Conservation (phyloP, 2,797 vertebrate species). For the Champsocephalus gunnari region DNA sequence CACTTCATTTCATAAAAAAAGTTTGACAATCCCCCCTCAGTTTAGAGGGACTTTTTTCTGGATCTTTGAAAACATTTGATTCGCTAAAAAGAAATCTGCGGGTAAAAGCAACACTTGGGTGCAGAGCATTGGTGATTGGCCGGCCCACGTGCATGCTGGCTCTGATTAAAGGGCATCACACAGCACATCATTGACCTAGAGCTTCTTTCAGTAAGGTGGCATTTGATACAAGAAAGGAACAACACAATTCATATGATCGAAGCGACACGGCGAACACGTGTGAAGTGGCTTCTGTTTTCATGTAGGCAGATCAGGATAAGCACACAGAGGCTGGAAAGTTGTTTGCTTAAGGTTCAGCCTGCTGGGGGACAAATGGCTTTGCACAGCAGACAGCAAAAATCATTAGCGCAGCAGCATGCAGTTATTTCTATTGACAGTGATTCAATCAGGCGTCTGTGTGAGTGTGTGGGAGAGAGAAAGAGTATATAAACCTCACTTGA, state of each 20-base stretch:
- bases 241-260: neutral
- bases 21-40: no score
- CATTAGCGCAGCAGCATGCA: slow-evolving; percentile 37
- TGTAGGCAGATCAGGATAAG: slow-evolving; percentile 33
- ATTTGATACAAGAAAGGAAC: slow-evolving; percentile 1
- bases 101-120: neutral
- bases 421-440: slow-evolving; percentile 64
- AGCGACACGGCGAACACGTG: slow-evolving; percentile 8
- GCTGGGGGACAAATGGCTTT: slow-evolving; percentile 47
- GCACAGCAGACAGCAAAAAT: slow-evolving; percentile 38
- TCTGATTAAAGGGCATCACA: neutral
- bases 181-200: neutral
- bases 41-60: no score
- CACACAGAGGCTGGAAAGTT: slow-evolving; percentile 46
- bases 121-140: neutral
- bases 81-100: no score
- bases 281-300: slow-evolving; percentile 26
- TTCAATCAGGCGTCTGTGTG: slow-evolving; percentile 45
- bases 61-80: no score
- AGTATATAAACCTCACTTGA: slow-evolving; percentile 1
- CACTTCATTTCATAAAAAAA: neutral
- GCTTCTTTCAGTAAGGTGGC: slow-evolving; percentile 4
- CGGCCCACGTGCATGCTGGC: neutral
- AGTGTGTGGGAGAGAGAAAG: neutral
- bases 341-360: slow-evolving; percentile 63